A percentile compares a stretch with the other conserved stretches of the same genome.
These are phyloP conservation scores for Vireo griseus DNA, from an alignment of 2,797 vertebrate species.

Conservation along the genomic window DNA sequence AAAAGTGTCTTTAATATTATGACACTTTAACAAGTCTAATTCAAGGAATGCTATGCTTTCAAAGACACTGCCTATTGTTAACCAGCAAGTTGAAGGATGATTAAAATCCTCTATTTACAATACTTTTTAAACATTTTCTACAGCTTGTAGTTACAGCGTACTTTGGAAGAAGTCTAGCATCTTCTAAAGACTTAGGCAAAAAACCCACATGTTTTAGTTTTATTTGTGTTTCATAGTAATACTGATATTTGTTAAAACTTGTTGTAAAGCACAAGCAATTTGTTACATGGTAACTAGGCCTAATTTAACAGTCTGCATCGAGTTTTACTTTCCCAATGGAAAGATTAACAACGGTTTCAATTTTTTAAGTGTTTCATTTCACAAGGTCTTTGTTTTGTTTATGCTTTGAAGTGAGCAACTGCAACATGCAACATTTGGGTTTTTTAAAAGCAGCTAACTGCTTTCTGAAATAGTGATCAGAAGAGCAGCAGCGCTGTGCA, in stretches of 20 bases:
- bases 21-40: neutral
- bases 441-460: neutral
- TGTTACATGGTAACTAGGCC: neutral
- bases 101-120: neutral
- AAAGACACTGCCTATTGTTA: neutral
- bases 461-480: neutral
- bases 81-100: neutral
- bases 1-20: neutral
- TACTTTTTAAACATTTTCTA: neutral
- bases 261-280: neutral
- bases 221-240: neutral
- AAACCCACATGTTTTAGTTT: neutral
- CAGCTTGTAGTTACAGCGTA: neutral
- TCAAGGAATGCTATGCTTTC: neutral
- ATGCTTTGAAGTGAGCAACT: neutral
- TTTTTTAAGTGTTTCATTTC: neutral
- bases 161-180: neutral
- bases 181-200: neutral
- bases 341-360: neutral
- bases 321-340: neutral
- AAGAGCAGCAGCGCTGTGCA: neutral
- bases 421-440: neutral
- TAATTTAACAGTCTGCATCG: neutral
- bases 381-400: neutral
- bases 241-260: neutral